Percentiles rank a stretch among this genome's conserved stretches.
These are phyloP conservation scores for Scopus umbretta DNA, from an alignment of 2,113 vertebrate species.

Conservation along the genomic window DNA sequence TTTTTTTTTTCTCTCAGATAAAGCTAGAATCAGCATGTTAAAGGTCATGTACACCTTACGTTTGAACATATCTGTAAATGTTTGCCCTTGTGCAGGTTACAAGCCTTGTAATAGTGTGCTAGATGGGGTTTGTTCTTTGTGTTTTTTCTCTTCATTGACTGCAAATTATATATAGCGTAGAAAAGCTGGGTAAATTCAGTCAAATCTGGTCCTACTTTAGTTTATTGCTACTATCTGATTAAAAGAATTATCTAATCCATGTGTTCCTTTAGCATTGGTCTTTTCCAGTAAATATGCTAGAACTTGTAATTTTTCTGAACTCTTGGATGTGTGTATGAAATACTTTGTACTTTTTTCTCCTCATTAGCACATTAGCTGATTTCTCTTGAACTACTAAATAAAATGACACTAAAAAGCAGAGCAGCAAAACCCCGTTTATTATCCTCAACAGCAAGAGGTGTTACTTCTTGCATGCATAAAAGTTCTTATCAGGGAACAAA, in stretches of 20 bases:
- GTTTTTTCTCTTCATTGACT: background rate
- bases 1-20: conserved; percentile 17
- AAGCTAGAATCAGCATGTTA: background rate
- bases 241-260: background rate
- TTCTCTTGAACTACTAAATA: background rate
- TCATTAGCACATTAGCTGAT: background rate
- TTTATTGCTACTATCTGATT: background rate
- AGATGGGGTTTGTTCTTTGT: background rate
- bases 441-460: background rate
- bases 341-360: background rate
- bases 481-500: background rate
- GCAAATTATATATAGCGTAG: background rate
- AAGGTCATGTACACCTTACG: background rate
- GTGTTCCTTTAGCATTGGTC: background rate
- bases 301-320: background rate
- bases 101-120: background rate
- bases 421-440: background rate
- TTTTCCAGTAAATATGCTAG: background rate
- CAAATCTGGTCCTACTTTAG: background rate
- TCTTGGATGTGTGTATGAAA: background rate
- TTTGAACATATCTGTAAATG: conserved; percentile 28
- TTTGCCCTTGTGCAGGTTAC: background rate
- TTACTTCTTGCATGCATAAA: background rate
- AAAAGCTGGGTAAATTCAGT: background rate
- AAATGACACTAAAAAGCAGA: background rate